phyloP scores from a whole-genome alignment of 2,113 vertebrate genomes.

The Bucco capensis region DNA sequence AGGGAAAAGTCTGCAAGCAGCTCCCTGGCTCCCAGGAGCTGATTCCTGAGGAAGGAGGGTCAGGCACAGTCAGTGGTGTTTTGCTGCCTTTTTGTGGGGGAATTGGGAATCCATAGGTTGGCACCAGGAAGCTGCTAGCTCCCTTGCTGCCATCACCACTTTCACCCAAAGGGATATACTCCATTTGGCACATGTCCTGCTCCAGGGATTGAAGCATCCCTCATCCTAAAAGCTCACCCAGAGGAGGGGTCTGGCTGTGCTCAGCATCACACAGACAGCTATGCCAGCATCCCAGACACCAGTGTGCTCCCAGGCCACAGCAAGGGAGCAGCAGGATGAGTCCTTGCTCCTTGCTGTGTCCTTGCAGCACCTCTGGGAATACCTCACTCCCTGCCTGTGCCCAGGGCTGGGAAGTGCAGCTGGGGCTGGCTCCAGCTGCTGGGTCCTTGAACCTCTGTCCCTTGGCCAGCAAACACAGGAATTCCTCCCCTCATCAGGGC shows the following conservation, averaged over 20 bases:
- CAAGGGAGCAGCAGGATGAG: neutral
- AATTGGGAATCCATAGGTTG: neutral
- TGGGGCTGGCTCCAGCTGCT: neutral
- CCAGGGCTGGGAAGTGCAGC: neutral
- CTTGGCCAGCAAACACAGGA: neutral
- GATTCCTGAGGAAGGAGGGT: neutral
- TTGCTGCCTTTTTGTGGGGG: neutral
- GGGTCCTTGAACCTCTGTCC: neutral
- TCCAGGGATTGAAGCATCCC: neutral
- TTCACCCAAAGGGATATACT: fast-evolving
- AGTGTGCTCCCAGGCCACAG: neutral
- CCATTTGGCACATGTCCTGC: neutral
- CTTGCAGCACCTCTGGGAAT: neutral
- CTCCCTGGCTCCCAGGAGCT: neutral
- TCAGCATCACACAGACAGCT: fast-evolving
- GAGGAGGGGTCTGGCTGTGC: fast-evolving
- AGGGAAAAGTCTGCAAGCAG: neutral
- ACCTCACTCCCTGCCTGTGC: neutral
- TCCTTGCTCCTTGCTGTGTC: fast-evolving
- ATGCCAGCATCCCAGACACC: neutral
- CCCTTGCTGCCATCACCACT: fast-evolving
- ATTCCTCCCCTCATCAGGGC: neutral
- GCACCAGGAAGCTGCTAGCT: fast-evolving
- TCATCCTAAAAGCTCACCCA: neutral
- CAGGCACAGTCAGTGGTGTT: fast-evolving